phyloP scores from a whole-genome alignment of 2,797 vertebrate species.

The Lithobates pipiens region DNA sequence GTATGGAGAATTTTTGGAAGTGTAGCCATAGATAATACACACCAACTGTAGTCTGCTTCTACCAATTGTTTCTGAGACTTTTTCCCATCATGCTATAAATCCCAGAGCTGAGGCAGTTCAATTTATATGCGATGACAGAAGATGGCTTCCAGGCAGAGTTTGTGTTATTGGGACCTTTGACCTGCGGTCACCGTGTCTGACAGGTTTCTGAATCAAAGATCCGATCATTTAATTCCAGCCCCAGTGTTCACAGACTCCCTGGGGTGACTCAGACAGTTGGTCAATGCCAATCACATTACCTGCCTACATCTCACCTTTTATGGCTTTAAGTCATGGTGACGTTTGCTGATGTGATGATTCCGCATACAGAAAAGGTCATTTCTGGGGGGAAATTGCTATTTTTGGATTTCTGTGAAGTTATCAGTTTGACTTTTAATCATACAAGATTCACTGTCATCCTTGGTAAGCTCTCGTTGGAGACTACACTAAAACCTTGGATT shows the following conservation, averaged over 20 bases:
- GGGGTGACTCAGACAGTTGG: slow-evolving; percentile 32
- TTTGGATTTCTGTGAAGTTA: background rate
- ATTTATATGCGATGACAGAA: background rate
- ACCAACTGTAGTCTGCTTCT: background rate
- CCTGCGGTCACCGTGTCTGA: slow-evolving; percentile 20
- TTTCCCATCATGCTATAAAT: background rate
- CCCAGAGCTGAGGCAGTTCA: background rate
- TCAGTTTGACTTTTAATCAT: background rate
- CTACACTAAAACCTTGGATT: no score
- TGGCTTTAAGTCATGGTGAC: slow-evolving; percentile 6
- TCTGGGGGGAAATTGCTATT: background rate
- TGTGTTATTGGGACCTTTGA: slow-evolving; percentile 32
- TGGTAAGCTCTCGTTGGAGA: background rate
- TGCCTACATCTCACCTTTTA: slow-evolving; percentile 13
- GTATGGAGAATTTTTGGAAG: background rate
- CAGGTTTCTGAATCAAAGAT: slow-evolving; percentile 18
- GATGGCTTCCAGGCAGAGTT: slow-evolving; percentile 31
- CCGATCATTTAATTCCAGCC: slow-evolving; percentile 11
- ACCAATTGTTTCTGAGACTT: background rate
- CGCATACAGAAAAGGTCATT: slow-evolving; percentile 31
- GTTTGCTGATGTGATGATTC: background rate
- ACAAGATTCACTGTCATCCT: background rate
- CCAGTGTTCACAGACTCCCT: slow-evolving; percentile 9
- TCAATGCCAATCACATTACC: slow-evolving; percentile 48
- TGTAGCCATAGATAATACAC: background rate